These are phyloP conservation scores for Panzeria rudis DNA, from an alignment of 2,888 invertebrate species.

Conservation along the genomic window DNA sequence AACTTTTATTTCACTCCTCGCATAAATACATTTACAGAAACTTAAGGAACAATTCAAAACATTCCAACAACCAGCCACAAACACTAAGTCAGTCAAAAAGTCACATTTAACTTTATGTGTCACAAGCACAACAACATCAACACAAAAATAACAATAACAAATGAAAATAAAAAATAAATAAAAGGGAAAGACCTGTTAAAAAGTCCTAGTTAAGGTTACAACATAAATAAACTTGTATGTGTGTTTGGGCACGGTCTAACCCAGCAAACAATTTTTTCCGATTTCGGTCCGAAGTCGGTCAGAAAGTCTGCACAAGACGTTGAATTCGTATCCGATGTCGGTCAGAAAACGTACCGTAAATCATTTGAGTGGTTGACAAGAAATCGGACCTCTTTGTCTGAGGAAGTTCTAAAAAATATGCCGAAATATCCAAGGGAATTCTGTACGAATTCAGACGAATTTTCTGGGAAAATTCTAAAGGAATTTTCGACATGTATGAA, in stretches of 20 bases:
- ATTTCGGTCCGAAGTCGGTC: no score
- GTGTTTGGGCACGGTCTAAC: slow-evolving; percentile 12
- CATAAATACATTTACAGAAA: slow-evolving; percentile 10
- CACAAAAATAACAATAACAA: slow-evolving; percentile 38
- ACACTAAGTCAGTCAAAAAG: slow-evolving; percentile 71
- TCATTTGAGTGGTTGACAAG: no score
- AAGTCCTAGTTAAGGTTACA: slow-evolving; percentile 69
- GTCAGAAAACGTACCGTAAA: no score
- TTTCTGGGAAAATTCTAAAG: no score
- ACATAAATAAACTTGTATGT: slow-evolving; percentile 30
- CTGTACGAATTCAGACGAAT: no score
- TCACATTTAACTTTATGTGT: slow-evolving; percentile 69
- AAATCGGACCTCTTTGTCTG: no score
- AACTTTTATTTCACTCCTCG: slow-evolving; percentile 4
- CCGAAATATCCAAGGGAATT: no score
- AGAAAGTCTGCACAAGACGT: no score
- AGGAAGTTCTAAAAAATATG: no score
- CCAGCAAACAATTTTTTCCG: no score
- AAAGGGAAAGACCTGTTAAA: slow-evolving; percentile 65
- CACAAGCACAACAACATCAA: slow-evolving; percentile 49
- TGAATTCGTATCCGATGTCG: no score
- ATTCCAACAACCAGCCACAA: slow-evolving; percentile 64
- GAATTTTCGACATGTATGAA: no score
- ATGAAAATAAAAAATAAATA: background rate
- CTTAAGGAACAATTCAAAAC: slow-evolving; percentile 62